phyloP scores from a whole-genome alignment of 1,140 invertebrate genomes.

The Saccostrea echinata region DNA sequence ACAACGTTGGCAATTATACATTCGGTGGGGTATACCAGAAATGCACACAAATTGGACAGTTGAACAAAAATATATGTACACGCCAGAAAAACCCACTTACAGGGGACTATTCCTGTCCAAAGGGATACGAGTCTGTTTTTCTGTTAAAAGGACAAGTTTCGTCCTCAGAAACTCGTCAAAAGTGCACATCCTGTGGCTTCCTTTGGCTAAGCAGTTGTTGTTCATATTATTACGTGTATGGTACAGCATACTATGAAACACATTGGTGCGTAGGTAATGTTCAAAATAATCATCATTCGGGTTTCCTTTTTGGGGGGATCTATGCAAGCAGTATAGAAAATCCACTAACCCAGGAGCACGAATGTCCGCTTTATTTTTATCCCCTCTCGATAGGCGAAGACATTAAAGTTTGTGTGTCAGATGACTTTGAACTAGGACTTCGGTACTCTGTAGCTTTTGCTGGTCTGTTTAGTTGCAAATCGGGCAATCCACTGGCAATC shows the following conservation, averaged over 20 bases:
- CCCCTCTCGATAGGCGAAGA: slow-evolving; percentile 49
- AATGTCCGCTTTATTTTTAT: slow-evolving; percentile 60
- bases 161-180: not conserved
- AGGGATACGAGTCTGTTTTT: slow-evolving; percentile 60
- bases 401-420: slow-evolving; percentile 65
- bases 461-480: slow-evolving; percentile 65
- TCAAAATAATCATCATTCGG: slow-evolving; percentile 41
- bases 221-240: slow-evolving; percentile 36
- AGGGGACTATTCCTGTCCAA: slow-evolving; percentile 59
- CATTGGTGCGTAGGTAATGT: slow-evolving; percentile 64
- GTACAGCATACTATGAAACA: slow-evolving; percentile 52
- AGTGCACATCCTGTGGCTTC: slow-evolving; percentile 32
- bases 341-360: not conserved
- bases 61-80: slow-evolving; percentile 48
- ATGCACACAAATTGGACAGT: slow-evolving; percentile 48
- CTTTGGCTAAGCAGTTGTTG: slow-evolving; percentile 53
- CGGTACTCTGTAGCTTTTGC: slow-evolving; percentile 65
- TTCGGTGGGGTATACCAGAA: slow-evolving; percentile 75
- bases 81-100: slow-evolving; percentile 69
- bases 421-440: slow-evolving; percentile 65
- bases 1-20: slow-evolving; percentile 47
- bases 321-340: slow-evolving; percentile 52
- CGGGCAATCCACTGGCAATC: slow-evolving; percentile 34
- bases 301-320: not conserved
- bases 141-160: slow-evolving; percentile 54